Base-by-base conservation (phyloP, 2,797 vertebrate species). In the Rachycentron canadum region DNA sequence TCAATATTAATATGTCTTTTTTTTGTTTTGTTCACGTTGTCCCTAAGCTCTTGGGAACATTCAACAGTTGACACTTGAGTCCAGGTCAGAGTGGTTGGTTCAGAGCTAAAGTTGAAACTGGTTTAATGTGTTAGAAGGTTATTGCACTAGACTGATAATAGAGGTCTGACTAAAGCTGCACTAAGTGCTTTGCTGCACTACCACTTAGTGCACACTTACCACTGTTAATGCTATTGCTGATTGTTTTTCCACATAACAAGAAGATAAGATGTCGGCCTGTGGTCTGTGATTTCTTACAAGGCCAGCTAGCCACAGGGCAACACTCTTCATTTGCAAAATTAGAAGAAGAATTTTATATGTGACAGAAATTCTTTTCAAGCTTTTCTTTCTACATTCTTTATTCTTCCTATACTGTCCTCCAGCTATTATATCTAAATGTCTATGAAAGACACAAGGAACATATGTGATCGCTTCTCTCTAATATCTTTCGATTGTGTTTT, bases 171-270 rank as follows among this genome's bases (percentile, higher is more conserved):
- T 81, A 74, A 73, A 32, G 26, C 57, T 66, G 68, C 64, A 56
- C 62, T 76, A 56, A 81, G 86, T 85, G 77, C 34, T 55, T 30
- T 6, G 62, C 70, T 57, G 34, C 62, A 41, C 50, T 11, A 34
- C 76, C 74, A 85, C 86, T 88, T 68, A 81, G 77, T 25, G 53
- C 52, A 30, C 78, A 78, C 71, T 77, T 65, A 69, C 0, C 68
- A n/a, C 58, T 5, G 38, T 60, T 63, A 71, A 60, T 50, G 78
- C 73, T 83, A 87, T 84, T 83, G 3, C 49, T 66, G 68, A 73
- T 81, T 81, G 81, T 85, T 84, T 79, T 84, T 83, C 85, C 80
- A 74, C 56, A 55, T 23, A 28, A 55, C 40, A 41, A 12, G 47
- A 61, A 80, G 78, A 88, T 82, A 82, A 88, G 58, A 72, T 10